Evolutionary conservation across 2,113 vertebrate species (phyloP).

Genomic region (Pachypanchax playfairii): DNA sequence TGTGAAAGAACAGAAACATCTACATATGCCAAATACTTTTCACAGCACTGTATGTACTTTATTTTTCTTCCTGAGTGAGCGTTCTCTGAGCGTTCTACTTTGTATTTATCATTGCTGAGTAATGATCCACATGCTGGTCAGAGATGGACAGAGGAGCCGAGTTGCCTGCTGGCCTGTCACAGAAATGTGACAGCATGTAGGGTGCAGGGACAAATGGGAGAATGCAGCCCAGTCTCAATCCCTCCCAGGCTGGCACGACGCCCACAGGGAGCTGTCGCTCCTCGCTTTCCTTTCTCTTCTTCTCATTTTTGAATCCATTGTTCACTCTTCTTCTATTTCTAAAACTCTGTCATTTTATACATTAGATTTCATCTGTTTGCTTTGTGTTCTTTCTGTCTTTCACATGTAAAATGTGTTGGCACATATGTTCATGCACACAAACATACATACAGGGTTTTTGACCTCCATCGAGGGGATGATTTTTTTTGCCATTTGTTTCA

Average conservation of each 20-base stretch:
- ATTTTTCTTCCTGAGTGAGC: too few relatives aligned
- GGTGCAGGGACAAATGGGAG: slow-evolving; percentile 63
- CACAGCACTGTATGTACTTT: too few relatives aligned
- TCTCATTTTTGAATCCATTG: slow-evolving; percentile 33
- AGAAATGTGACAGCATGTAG: slow-evolving; percentile 69
- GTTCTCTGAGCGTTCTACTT: slow-evolving; percentile 29
- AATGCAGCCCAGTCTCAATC: slow-evolving; percentile 63
- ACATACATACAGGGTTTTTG: too few relatives aligned
- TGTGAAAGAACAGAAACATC: too few relatives aligned
- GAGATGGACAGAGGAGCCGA: slow-evolving; percentile 52
- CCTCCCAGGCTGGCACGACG: slow-evolving; percentile 59
- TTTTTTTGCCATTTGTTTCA: too few relatives aligned
- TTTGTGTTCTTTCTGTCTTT: slow-evolving; percentile 27
- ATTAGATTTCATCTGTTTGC: not conserved
- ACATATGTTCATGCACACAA: slow-evolving; percentile 8
- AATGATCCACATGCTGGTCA: slow-evolving; percentile 62
- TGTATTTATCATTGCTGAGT: slow-evolving; percentile 42
- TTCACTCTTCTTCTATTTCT: slow-evolving; percentile 45
- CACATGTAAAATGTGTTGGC: slow-evolving; percentile 28
- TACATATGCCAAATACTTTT: too few relatives aligned
- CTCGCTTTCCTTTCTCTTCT: slow-evolving; percentile 55
- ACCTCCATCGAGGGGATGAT: too few relatives aligned
- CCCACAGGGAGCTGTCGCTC: slow-evolving; percentile 55
- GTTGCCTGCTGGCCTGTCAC: slow-evolving; percentile 73
- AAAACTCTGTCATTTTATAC: slow-evolving; percentile 24